phyloP scores from a whole-genome alignment of 1,140 invertebrate genomes.

The Calephelis nemesis region DNA sequence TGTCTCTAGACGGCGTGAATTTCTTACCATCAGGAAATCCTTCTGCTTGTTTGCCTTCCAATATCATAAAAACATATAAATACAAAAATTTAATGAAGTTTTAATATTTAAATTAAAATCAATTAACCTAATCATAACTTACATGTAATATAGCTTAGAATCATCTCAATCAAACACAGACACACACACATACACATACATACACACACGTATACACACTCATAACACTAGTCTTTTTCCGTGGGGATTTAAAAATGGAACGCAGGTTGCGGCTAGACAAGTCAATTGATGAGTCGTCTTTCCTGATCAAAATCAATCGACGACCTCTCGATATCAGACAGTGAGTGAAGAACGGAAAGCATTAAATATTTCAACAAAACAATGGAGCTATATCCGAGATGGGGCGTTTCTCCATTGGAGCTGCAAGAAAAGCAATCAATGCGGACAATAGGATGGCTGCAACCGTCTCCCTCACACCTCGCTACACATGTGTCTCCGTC shows the following conservation, averaged over 20 bases:
- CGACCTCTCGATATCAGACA: neutral
- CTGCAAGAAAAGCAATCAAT: conserved; percentile 18
- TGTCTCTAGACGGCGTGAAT: too few relatives aligned
- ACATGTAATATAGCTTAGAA: too few relatives aligned
- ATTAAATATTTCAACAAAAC: conserved; percentile 8
- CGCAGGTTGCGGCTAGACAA: neutral
- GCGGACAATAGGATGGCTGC: neutral
- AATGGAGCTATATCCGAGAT: conserved; percentile 1
- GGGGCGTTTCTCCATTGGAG: conserved; percentile 11
- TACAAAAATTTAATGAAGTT: too few relatives aligned
- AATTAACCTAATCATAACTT: too few relatives aligned
- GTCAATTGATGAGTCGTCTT: neutral
- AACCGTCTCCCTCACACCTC: conserved; percentile 1
- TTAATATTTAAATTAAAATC: too few relatives aligned
- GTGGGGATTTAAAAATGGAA: neutral
- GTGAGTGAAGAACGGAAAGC: neutral
- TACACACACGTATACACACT: too few relatives aligned
- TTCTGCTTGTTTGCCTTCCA: too few relatives aligned
- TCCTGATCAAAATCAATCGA: neutral
- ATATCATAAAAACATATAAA: too few relatives aligned
- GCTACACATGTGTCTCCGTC: conserved; percentile 10
- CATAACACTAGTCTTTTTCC: too few relatives aligned
- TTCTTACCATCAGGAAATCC: too few relatives aligned
- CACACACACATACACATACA: too few relatives aligned
- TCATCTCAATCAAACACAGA: too few relatives aligned